A percentile compares a stretch with the other conserved stretches of the same genome.
Evolutionary conservation across 2,888 invertebrate species (phyloP).

Genomic region (Eumerus sabulonum): DNA sequence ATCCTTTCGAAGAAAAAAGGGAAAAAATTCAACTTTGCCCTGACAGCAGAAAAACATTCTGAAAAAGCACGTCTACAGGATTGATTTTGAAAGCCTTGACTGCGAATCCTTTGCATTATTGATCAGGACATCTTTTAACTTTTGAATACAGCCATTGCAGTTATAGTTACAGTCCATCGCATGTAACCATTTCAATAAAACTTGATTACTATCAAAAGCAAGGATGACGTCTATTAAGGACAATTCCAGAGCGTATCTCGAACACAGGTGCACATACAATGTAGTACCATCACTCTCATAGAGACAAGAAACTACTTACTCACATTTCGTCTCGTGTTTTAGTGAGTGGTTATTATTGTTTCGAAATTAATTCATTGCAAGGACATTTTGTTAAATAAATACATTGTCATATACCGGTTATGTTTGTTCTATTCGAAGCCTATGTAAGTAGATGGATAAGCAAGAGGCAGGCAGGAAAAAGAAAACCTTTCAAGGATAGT

Average conservation of each 20-base stretch:
- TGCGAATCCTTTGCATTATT: slow-evolving; percentile 45
- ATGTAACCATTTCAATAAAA: slow-evolving; percentile 49
- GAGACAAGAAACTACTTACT: no score
- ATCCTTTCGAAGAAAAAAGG: slow-evolving; percentile 36
- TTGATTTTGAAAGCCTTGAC: slow-evolving; percentile 48
- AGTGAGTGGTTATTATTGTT: slow-evolving; percentile 61
- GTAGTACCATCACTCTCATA: no score
- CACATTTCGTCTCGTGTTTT: slow-evolving; percentile 31
- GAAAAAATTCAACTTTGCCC: background rate
- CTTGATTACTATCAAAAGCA: slow-evolving; percentile 56
- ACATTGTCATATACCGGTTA: slow-evolving; percentile 55
- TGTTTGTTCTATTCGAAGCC: slow-evolving; percentile 15
- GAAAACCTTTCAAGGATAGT: slow-evolving; percentile 68
- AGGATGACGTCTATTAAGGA: no score
- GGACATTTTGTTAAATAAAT: slow-evolving; percentile 64
- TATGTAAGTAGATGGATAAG: no score
- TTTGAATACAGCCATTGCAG: slow-evolving; percentile 15
- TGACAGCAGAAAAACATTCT: background rate
- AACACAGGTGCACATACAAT: no score
- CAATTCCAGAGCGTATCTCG: no score
- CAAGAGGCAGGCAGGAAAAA: slow-evolving; percentile 58
- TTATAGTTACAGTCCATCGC: background rate
- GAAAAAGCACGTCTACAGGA: slow-evolving; percentile 13
- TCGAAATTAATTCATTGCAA: slow-evolving; percentile 67
- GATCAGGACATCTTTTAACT: slow-evolving; percentile 17